Evolutionary conservation across 1,140 invertebrate genomes (phyloP), one percentile per base, ranked within the genome.

Genomic region (Oscheius sp.): DNA sequence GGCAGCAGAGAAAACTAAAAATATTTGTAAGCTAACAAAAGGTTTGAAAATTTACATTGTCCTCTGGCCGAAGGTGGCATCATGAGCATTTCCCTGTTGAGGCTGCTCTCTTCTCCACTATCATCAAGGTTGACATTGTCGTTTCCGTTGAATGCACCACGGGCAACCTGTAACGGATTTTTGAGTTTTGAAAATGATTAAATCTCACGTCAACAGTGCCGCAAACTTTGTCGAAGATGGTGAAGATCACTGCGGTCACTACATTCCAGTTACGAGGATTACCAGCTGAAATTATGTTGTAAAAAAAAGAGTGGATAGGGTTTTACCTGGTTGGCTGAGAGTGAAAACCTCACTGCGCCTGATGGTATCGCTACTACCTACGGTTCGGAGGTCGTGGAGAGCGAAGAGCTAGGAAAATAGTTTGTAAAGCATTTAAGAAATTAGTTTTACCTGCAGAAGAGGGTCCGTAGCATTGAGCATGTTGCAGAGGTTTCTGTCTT

Each of bases 181-280:
- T n/a, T n/a, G n/a, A n/a, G n/a, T n/a, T n/a, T n/a, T n/a, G n/a
- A n/a, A n/a, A n/a, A n/a, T n/a, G n/a, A 38, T 42, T 42, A 23
- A 20, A 7, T 49, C 32, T 58, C n/a, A 42, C 36, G 7, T 49
- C 69, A 49, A 58, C 38, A 35, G 42, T 63, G 15, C 42, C 64
- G 26, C 52, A 29, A 49, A 63, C 29, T 29, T 63, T 29, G 23
- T 71, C 59, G 4, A 64, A 34, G 28, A 64, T 63, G 3, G 23
- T 3, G 3, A 49, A 4, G 20, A 31, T 36, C 10, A 49, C 32
- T 7, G 26, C 2, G 1, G 31, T 49, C 46, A 71, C 46, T 18
- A 46, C 35, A 28, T 71, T 71, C 69, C 69, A 71, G 29, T 71
- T 71, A 52, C 59, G 58, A 35, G 69, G 59, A 64, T 71, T 52